Evolutionary conservation across 2,888 invertebrate species (phyloP).

Genomic region (Nomada ruficornis): DNA sequence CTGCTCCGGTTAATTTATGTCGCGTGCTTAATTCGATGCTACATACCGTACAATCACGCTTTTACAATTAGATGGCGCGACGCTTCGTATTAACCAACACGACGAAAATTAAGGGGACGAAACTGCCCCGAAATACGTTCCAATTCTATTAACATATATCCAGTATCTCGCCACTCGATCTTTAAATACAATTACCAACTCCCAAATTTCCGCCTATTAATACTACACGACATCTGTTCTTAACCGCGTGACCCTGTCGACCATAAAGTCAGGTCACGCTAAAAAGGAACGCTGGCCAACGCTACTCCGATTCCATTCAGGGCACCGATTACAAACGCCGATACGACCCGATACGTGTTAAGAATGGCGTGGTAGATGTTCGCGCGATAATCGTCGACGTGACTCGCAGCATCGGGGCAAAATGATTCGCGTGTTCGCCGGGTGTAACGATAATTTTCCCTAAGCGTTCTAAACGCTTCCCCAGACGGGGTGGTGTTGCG

Average conservation of each 20-base stretch:
- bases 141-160: no score
- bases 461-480: conserved; percentile 55
- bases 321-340: conserved; percentile 54
- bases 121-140: no score
- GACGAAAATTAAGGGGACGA: no score
- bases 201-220: no score
- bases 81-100: no score
- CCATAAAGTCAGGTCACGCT: not conserved
- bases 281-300: conserved; percentile 10
- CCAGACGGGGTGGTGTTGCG: conserved; percentile 3
- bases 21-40: not conserved
- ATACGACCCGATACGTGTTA: conserved; percentile 55
- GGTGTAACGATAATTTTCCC: conserved; percentile 64
- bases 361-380: conserved; percentile 41
- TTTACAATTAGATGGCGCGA: no score
- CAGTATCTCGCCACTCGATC: no score
- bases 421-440: conserved; percentile 54
- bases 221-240: not conserved
- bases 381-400: conserved; percentile 53
- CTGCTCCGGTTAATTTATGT: not conserved
- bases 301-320: conserved; percentile 36
- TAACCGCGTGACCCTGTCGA: conserved; percentile 5
- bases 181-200: no score
- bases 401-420: conserved; percentile 35
- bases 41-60: not conserved